Percentiles rank a stretch among this genome's conserved stretches.
phyloP scores from a whole-genome alignment of 1,140 invertebrate species.

The Platorchestia sp. region DNA sequence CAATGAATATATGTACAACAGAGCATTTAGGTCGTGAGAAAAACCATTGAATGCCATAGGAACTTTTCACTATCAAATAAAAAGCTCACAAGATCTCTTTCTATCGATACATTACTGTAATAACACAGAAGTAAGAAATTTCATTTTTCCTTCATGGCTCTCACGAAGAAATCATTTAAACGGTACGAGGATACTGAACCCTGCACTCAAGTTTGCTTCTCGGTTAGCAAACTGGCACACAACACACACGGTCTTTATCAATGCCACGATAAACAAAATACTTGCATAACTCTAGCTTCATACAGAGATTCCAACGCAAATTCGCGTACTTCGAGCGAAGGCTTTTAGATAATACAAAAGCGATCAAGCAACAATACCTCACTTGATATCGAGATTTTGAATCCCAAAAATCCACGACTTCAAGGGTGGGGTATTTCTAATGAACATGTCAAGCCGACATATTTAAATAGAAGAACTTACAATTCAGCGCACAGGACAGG shows the following conservation, averaged over 20 bases:
- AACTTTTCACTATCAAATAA: background rate
- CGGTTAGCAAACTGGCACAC: background rate
- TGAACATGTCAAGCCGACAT: too few relatives aligned
- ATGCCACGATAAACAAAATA: too few relatives aligned
- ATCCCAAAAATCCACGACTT: too few relatives aligned
- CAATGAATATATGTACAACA: background rate
- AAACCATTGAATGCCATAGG: background rate
- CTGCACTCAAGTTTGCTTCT: background rate
- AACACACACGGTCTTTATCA: background rate
- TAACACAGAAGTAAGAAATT: too few relatives aligned
- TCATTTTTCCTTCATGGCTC: too few relatives aligned
- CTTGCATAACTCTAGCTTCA: too few relatives aligned
- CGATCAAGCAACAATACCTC: background rate
- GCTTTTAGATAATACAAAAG: background rate
- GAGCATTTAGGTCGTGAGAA: too few relatives aligned
- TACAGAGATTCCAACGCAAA: background rate
- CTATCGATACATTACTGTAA: too few relatives aligned
- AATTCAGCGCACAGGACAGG: background rate
- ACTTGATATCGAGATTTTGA: too few relatives aligned
- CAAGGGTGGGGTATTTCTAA: too few relatives aligned
- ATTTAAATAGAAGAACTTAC: background rate
- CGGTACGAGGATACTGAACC: background rate
- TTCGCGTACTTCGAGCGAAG: background rate
- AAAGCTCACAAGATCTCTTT: too few relatives aligned
- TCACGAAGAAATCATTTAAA: background rate